Base-by-base conservation (phyloP, 1,140 invertebrate species). In the Pinna nobilis region DNA sequence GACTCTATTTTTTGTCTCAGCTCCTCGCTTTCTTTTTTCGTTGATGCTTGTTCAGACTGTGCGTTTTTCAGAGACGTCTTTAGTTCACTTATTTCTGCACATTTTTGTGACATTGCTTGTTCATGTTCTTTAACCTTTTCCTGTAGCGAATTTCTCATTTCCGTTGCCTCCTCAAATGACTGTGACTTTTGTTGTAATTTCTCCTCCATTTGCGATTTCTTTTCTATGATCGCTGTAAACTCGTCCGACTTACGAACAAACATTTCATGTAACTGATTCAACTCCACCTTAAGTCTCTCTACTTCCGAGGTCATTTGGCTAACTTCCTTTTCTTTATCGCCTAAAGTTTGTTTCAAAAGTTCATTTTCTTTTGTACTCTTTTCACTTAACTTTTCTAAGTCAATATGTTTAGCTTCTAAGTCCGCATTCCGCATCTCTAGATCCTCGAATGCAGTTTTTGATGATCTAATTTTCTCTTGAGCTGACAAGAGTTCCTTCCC, bases 171-270 rank as follows among this genome's bases (percentile, higher is more conserved):
- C 60, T 60, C 57, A n/a, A 41, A 30, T 20, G 20, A 67, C 25
- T 67, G 44, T 25, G 50, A 66, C 23, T 49, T 68, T 35, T 74
- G 71, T 32, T 49, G 41, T 33, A 74, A 39, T 25, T 50, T 44
- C 9, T 59, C 64, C 44, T 74, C 71, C 20, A 47, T 51, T 53
- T 20, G 28, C 4, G 41, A 28, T 7, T 41, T 51, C 28, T 63
- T 61, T 47, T 70, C 57, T 33, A 32, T 44, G 11, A 61, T 23
- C 3, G 57, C 59, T 18, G 35, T 47, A 7, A 70, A 39, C 13
- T 61, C 59, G 20, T 28, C 23, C 13, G 37, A 39, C 32, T 51
- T 70, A 32, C 9, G 3, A 6, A 41, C 25, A 3, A 59, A 23
- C 6, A 20, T 41, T 23, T 69, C 66, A 15, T 69, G 66, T 60